A percentile compares a stretch with the other conserved stretches of the same genome.
phyloP scores from a whole-genome alignment of 2,888 invertebrate genomes.

The Hypolimnas misippus region DNA sequence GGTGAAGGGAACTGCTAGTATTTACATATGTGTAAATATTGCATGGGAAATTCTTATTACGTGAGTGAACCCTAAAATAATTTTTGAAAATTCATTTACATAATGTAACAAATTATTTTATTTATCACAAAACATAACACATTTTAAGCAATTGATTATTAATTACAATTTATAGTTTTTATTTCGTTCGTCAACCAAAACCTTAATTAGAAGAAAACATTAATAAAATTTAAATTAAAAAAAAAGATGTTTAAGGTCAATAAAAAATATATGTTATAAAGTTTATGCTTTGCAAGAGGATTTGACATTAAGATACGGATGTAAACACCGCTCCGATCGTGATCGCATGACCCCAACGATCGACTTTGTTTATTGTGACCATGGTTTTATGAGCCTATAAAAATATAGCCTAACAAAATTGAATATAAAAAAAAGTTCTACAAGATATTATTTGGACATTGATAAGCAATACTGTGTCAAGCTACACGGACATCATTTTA shows the following conservation, averaged over 20 bases:
- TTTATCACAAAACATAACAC: neutral
- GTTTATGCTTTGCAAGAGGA: neutral
- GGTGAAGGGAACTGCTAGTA: too few relatives aligned
- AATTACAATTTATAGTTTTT: neutral
- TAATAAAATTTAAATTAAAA: neutral
- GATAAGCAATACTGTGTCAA: too few relatives aligned
- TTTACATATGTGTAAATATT: too few relatives aligned
- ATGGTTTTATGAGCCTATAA: too few relatives aligned
- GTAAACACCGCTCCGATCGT: neutral
- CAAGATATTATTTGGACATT: too few relatives aligned
- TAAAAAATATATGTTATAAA: neutral
- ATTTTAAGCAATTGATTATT: neutral
- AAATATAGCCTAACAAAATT: too few relatives aligned
- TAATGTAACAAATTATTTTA: neutral
- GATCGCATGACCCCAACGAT: constrained; percentile 1
- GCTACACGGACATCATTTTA: too few relatives aligned
- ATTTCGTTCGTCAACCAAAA: neutral
- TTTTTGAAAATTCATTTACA: too few relatives aligned
- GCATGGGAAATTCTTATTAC: too few relatives aligned
- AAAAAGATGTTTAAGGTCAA: neutral
- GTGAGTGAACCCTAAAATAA: too few relatives aligned
- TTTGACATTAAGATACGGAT: constrained; percentile 10
- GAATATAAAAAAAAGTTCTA: too few relatives aligned
- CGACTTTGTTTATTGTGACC: neutral
- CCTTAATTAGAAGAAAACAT: neutral